phyloP scores from a whole-genome alignment of 2,888 invertebrate species.

The Diaphora mendica region DNA sequence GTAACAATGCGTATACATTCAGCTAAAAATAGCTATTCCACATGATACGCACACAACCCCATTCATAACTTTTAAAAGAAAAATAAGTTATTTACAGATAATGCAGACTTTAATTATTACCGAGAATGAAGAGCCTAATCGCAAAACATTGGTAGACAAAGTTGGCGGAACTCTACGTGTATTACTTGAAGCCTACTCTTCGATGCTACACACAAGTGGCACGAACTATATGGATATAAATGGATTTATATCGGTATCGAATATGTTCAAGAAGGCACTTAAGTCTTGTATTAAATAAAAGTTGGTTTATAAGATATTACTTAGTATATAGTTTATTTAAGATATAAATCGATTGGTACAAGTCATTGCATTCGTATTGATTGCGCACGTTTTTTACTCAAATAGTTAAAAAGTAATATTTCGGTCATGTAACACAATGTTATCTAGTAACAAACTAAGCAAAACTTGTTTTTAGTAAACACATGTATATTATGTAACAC shows the following conservation, averaged over 20 bases:
- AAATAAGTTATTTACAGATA: neutral
- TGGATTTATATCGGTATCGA: neutral
- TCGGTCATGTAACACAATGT: no score
- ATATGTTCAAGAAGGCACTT: slow-evolving; percentile 2
- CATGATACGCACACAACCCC: no score
- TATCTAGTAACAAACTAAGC: no score
- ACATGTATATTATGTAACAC: no score
- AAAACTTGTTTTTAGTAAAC: no score
- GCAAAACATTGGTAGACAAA: neutral
- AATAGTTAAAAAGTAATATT: no score
- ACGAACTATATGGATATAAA: neutral
- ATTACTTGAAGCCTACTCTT: neutral
- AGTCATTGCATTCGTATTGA: no score
- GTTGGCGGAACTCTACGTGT: neutral
- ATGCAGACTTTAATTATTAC: neutral
- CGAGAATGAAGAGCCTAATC: neutral
- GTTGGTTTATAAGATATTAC: neutral
- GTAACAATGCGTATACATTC: no score
- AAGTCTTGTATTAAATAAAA: slow-evolving; percentile 2
- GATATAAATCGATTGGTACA: neutral
- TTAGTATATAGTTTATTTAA: neutral
- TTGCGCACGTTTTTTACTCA: no score
- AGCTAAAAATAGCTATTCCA: no score
- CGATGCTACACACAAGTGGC: neutral
- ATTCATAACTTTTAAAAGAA: neutral